phyloP scores from a whole-genome alignment of 1,140 invertebrate species.

The Aplysia californica region DNA sequence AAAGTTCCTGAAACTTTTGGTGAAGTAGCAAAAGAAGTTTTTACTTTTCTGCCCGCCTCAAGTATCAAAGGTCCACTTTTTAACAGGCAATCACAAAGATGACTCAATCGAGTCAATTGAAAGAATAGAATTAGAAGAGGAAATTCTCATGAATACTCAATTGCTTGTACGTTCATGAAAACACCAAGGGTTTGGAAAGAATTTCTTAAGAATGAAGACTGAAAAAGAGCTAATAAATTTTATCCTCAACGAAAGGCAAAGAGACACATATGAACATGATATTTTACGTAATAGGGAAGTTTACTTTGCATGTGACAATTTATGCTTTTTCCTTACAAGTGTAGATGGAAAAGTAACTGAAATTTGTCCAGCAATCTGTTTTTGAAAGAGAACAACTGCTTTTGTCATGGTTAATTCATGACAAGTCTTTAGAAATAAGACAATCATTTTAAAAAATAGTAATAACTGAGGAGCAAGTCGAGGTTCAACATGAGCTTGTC shows the following conservation, averaged over 20 bases:
- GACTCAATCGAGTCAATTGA: slow-evolving; percentile 5
- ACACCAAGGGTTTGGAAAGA: slow-evolving; percentile 31
- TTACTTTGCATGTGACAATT: slow-evolving; percentile 23
- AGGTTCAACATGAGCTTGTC: too few relatives aligned
- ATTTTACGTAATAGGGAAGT: slow-evolving; percentile 19
- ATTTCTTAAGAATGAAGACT: slow-evolving; percentile 36
- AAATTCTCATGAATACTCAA: slow-evolving; percentile 2
- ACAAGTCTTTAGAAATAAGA: too few relatives aligned
- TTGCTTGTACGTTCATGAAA: slow-evolving; percentile 29
- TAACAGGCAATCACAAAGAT: neutral
- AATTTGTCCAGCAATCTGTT: too few relatives aligned
- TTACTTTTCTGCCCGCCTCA: neutral
- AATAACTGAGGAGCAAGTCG: too few relatives aligned
- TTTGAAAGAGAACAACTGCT: too few relatives aligned
- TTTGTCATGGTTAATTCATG: too few relatives aligned
- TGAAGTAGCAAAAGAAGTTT: neutral
- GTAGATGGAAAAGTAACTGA: neutral
- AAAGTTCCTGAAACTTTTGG: slow-evolving; percentile 1
- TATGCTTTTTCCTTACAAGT: neutral
- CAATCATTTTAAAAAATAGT: too few relatives aligned
- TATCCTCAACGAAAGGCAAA: slow-evolving; percentile 13
- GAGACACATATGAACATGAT: slow-evolving; percentile 7
- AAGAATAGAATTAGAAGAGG: slow-evolving; percentile 4
- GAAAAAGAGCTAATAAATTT: slow-evolving; percentile 30
- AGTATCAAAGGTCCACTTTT: neutral